Conservation (phyloP, 2,888 invertebrate genomes). For the Acleris holmiana region DNA sequence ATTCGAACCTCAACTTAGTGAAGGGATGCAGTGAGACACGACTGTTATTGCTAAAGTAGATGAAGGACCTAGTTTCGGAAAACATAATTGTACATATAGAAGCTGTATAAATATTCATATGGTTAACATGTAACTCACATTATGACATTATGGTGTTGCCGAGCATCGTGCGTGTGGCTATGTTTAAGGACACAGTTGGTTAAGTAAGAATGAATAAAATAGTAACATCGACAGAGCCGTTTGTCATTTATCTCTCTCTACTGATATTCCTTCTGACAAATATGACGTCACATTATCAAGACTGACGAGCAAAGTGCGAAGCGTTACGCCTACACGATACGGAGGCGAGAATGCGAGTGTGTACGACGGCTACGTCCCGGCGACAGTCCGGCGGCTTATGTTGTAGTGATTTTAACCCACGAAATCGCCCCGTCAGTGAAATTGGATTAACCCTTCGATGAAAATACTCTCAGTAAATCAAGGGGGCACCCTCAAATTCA, state of each 20-base stretch:
- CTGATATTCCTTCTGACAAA: not conserved
- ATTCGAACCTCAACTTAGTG: constrained; percentile 1
- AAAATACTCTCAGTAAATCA: too few species aligned
- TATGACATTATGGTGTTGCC: constrained; percentile 64
- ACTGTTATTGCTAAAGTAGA: constrained; percentile 25
- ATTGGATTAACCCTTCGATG: too few species aligned
- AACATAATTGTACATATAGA: constrained; percentile 80
- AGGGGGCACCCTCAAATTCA: too few species aligned
- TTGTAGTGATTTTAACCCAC: too few species aligned
- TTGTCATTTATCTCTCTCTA: constrained; percentile 57
- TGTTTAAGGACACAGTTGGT: constrained; percentile 72
- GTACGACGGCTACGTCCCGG: too few species aligned
- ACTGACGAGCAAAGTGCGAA: too few species aligned
- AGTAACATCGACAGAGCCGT: constrained; percentile 70
- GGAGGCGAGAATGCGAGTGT: too few species aligned
- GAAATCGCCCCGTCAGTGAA: too few species aligned
- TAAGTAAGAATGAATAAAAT: constrained; percentile 78
- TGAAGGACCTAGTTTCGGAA: constrained; percentile 52
- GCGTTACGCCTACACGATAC: too few species aligned
- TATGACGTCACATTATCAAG: too few species aligned
- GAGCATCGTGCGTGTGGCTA: constrained; percentile 78
- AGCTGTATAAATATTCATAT: constrained; percentile 81
- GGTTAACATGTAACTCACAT: constrained; percentile 65
- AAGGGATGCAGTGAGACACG: constrained; percentile 7
- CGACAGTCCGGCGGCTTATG: too few species aligned